Percentiles rank a stretch among this genome's conserved stretches.
phyloP scores from a whole-genome alignment of 2,113 vertebrate genomes.

The Cercocebus atys region DNA sequence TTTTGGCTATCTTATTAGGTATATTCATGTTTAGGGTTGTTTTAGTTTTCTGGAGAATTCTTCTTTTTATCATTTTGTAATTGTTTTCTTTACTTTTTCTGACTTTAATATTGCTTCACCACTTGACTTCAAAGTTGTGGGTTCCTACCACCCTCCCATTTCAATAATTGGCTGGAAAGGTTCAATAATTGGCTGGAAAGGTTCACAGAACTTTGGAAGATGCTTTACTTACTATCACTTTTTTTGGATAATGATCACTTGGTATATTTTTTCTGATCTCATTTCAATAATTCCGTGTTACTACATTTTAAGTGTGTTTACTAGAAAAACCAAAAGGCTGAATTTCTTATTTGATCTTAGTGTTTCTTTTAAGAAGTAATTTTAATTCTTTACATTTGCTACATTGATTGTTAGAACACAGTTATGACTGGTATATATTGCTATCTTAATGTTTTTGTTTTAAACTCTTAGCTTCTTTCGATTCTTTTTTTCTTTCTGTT shows the following conservation, averaged over 20 bases:
- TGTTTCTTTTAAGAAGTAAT: neutral
- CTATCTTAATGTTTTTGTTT: slow-evolving; percentile 22
- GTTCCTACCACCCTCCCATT: neutral
- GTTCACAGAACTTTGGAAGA: neutral
- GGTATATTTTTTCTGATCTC: neutral
- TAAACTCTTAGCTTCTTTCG: neutral
- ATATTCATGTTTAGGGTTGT: neutral
- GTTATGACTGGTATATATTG: neutral
- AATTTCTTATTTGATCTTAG: neutral
- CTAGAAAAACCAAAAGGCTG: neutral
- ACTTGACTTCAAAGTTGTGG: neutral
- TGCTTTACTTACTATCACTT: neutral
- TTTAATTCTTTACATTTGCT: slow-evolving; percentile 3
- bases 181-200: neutral
- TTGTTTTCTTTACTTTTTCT: neutral
- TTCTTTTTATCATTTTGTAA: neutral
- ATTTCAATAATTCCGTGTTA: neutral
- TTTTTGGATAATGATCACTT: neutral
- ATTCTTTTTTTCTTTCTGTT: neutral
- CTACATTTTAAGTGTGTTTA: neutral
- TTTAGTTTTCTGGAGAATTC: slow-evolving; percentile 6
- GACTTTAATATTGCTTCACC: neutral
- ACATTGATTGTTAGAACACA: neutral
- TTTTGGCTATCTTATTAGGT: neutral
- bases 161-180: neutral